Conservation (phyloP, 2,113 vertebrate genomes). For the Nestor notabilis region DNA sequence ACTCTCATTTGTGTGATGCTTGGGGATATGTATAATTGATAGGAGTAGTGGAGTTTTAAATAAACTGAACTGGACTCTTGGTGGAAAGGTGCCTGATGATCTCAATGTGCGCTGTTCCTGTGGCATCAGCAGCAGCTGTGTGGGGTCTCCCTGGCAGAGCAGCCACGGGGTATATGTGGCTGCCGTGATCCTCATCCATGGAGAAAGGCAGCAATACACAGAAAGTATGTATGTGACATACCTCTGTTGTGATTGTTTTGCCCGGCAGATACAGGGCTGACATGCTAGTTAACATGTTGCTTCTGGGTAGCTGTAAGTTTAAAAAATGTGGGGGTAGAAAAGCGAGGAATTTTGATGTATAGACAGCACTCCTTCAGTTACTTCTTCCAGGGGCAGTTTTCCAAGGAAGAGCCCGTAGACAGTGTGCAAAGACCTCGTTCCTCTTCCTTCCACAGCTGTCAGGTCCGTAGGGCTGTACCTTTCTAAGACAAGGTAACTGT, state of each 20-base stretch:
- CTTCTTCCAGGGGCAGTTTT: background rate
- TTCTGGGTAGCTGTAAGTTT: background rate
- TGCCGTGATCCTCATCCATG: rapidly evolving
- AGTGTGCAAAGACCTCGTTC: background rate
- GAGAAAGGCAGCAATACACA: rapidly evolving
- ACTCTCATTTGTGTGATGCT: background rate
- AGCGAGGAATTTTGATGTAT: background rate
- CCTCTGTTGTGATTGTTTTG: background rate
- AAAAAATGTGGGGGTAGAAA: background rate
- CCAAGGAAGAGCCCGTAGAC: background rate
- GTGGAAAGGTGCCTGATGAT: background rate
- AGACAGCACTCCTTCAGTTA: background rate
- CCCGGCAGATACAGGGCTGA: background rate
- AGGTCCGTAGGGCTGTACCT: background rate
- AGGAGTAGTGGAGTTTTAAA: background rate
- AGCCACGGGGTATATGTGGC: rapidly evolving
- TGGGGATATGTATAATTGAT: background rate
- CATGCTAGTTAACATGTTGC: background rate
- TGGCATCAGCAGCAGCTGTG: rapidly evolving
- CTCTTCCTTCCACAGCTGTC: background rate
- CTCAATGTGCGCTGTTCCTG: rapidly evolving
- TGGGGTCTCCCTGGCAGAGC: rapidly evolving
- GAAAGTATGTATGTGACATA: background rate
- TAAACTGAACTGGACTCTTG: background rate
- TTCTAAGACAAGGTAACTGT: background rate